Conservation (phyloP, 1,140 invertebrate genomes). For the Lanistes nyassanus region DNA sequence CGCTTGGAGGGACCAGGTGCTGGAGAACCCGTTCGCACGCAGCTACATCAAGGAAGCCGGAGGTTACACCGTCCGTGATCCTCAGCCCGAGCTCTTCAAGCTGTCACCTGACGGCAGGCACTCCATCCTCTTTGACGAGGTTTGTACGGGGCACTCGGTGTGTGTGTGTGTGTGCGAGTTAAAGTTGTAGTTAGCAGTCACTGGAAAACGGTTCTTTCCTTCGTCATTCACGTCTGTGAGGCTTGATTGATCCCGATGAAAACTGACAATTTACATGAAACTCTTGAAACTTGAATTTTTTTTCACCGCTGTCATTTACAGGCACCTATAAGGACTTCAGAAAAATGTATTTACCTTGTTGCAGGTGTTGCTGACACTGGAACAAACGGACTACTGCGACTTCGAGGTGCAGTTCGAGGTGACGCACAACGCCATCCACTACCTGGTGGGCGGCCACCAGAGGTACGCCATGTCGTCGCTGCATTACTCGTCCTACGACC, state of each 20-base stretch:
- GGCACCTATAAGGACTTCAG: no score
- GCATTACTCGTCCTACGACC: conserved; percentile 37
- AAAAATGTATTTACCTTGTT: no score
- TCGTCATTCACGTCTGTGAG: no score
- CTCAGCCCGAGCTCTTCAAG: conserved; percentile 21
- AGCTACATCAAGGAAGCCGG: conserved; percentile 17
- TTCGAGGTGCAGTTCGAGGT: conserved; percentile 38
- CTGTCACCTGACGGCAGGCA: conserved; percentile 21
- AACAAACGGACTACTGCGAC: conserved; percentile 35
- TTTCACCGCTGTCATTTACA: no score
- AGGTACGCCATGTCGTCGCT: conserved; percentile 35
- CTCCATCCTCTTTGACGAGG: conserved; percentile 31
- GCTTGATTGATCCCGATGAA: no score
- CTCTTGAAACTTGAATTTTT: no score
- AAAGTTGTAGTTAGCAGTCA: no score
- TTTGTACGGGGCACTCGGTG: no score
- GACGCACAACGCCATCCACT: conserved; percentile 39
- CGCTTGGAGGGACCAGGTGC: conserved; percentile 12
- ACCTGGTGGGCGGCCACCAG: conserved; percentile 32
- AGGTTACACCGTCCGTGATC: conserved; percentile 29
- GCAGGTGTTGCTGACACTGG: conserved; percentile 29
- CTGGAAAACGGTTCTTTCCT: no score
- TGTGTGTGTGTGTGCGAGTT: no score
- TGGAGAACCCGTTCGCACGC: conserved; percentile 29
- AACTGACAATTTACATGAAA: no score